Percentiles rank a stretch among this genome's conserved stretches.
phyloP scores from a whole-genome alignment of 2,113 vertebrate species.

The Sula dactylatra region DNA sequence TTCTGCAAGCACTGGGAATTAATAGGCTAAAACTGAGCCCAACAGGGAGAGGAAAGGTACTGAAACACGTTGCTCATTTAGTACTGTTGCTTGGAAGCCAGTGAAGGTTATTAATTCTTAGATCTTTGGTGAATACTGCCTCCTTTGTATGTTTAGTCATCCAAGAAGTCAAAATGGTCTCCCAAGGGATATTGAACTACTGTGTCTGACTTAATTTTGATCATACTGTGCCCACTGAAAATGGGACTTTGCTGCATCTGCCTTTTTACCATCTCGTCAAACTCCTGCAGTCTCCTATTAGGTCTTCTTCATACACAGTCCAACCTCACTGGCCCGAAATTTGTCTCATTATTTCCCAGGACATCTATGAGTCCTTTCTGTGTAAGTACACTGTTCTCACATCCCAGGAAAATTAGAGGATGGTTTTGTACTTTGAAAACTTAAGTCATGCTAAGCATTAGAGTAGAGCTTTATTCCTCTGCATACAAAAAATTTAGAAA shows the following conservation, averaged over 20 bases:
- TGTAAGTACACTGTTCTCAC: not conserved
- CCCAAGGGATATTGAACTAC: constrained; percentile 8
- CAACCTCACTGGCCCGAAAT: not conserved
- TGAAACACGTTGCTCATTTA: constrained; percentile 1
- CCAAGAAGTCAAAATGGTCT: constrained; percentile 46
- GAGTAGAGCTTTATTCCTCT: not conserved
- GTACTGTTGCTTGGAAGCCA: not conserved
- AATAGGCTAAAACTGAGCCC: not conserved
- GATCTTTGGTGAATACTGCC: not conserved
- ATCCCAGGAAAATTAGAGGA: not conserved
- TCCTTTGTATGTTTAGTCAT: constrained; percentile 27
- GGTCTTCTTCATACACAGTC: not conserved
- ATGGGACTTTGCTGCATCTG: not conserved
- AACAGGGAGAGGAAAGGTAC: not conserved
- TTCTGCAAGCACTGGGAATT: not conserved
- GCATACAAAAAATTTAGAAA: not conserved
- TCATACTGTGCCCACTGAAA: not conserved
- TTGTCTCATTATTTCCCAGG: not conserved
- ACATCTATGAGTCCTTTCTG: not conserved
- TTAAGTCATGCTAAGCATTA: not conserved
- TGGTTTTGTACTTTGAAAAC: not conserved
- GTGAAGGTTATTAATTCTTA: constrained; percentile 19
- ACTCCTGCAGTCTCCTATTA: not conserved
- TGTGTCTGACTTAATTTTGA: constrained; percentile 27
- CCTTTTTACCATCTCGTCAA: not conserved